Evolutionary conservation across 2,113 vertebrate species (phyloP).

Genomic region (Beaufortia kweichowensis): DNA sequence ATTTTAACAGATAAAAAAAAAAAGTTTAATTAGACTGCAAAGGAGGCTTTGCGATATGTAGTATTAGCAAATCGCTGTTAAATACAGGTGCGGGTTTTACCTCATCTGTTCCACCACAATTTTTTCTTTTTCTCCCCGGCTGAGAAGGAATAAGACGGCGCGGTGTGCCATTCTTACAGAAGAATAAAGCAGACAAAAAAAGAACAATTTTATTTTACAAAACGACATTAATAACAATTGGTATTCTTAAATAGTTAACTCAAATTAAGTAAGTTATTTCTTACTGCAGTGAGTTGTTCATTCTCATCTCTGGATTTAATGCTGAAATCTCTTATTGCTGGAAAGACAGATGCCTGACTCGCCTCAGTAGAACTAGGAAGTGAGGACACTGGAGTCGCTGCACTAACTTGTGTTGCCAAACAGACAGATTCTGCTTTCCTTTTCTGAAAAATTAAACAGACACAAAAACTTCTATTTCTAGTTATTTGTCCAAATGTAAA

Average conservation of each 20-base stretch:
- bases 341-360: conserved; percentile 81
- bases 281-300: conserved; percentile 71
- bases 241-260: too few species aligned
- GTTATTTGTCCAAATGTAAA: background rate
- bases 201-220: background rate
- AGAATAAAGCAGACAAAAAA: background rate
- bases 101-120: conserved; percentile 85
- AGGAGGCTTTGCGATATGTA: background rate
- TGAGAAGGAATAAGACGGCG: conserved; percentile 79
- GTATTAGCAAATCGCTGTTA: background rate
- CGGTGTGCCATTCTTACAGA: conserved; percentile 82
- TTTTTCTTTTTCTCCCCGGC: conserved; percentile 88
- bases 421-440: conserved; percentile 86
- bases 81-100: conserved; percentile 61
- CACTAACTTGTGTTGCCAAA: conserved; percentile 72
- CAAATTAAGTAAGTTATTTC: background rate
- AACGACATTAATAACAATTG: background rate
- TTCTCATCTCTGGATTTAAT: conserved; percentile 74
- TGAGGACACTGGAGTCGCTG: conserved; percentile 78
- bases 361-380: conserved; percentile 78
- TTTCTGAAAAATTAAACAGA: conserved; percentile 76
- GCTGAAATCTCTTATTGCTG: conserved; percentile 71
- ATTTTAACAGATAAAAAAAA: background rate
- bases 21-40: background rate
- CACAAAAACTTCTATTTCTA: conserved; percentile 6